Conservation (phyloP, 2,797 vertebrate genomes). For the Amphiprion clarkii region DNA sequence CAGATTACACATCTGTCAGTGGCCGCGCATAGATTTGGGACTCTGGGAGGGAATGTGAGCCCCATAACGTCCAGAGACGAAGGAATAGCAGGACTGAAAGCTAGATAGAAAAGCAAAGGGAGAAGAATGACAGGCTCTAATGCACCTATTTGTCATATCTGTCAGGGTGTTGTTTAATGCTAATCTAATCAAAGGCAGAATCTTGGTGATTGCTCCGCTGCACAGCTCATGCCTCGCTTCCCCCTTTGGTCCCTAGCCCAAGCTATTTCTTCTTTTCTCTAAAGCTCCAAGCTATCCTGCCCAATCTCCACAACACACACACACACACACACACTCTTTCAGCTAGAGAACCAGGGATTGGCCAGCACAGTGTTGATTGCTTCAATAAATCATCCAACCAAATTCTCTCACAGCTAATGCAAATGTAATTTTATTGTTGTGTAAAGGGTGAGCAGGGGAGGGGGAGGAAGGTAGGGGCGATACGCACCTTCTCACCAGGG, state of each 20-base stretch:
- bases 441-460: constrained; percentile 67
- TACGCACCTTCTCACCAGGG: constrained; percentile 89
- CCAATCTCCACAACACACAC: constrained; percentile 53
- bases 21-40: constrained; percentile 70
- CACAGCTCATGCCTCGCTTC: constrained; percentile 68
- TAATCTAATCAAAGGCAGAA: constrained; percentile 92
- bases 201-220: constrained; percentile 82
- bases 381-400: constrained; percentile 89
- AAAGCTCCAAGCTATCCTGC: constrained; percentile 58
- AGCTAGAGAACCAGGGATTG: constrained; percentile 63
- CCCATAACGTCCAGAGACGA: constrained; percentile 63
- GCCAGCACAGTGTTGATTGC: constrained; percentile 85
- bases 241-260: constrained; percentile 70
- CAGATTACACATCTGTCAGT: constrained; percentile 81
- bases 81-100: constrained; percentile 68
- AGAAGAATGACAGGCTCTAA: constrained; percentile 90
- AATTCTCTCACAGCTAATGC: constrained; percentile 88
- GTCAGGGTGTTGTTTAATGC: constrained; percentile 93
- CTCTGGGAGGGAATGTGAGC: constrained; percentile 60
- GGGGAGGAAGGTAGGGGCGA: constrained; percentile 77
- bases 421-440: constrained; percentile 90
- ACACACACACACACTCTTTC: constrained; percentile 18
- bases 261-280: constrained; percentile 73
- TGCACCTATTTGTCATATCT: constrained; percentile 94
- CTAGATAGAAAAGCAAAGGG: constrained; percentile 71